Evolutionary conservation across 1,140 invertebrate genomes (phyloP), one percentile per base, ranked within the genome.

Genomic region (Drosophila nannoptera): DNA sequence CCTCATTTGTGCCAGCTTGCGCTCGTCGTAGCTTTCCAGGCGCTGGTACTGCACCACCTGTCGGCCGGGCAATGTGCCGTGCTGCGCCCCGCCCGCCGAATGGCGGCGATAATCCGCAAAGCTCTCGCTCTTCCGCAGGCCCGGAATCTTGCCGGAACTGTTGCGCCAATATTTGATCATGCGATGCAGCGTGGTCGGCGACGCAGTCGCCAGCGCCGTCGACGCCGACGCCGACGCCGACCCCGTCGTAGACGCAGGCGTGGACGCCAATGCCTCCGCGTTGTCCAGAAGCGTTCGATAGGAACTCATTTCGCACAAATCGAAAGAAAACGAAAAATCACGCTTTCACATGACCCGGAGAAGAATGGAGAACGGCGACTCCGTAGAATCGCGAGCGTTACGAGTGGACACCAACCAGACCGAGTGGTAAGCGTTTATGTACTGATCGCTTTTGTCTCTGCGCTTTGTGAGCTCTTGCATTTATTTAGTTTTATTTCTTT

Each of bases 81-180:
- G 35, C 5, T 50, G 36, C 5, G 35, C 31, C 14, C 38, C 67
- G 0, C 42, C 38, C 29, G 65, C 69, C 9, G 76, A 75, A 12
- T 80, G 75, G 4, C 74, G 62, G 6, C 86, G 66, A 75, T 84
- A 88, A 22, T 88, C 87, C 4, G 81, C 64, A 54, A 88, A 88
- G 52, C 87, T 88, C 29, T 83, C 77, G 61, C 87, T 88, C 38
- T 88, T 88, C 9, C 78, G 67, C 6, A 88, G 49, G 6, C 77
- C 75, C n/a, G 80, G 69, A 11, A 77, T 83, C 53, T 76, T 78
- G 3, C 73, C 76, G 9, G 87, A 76, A 48, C 60, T 84, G 56
- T 88, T 88, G 4, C 87, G 80, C 87, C 87, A 88, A 48, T 88
- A 88, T 56, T 88, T 88, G 31, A 88, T 69, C 63, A 88, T 78